phyloP scores from a whole-genome alignment of 2,113 vertebrate species.

The Synodontis membranacea region DNA sequence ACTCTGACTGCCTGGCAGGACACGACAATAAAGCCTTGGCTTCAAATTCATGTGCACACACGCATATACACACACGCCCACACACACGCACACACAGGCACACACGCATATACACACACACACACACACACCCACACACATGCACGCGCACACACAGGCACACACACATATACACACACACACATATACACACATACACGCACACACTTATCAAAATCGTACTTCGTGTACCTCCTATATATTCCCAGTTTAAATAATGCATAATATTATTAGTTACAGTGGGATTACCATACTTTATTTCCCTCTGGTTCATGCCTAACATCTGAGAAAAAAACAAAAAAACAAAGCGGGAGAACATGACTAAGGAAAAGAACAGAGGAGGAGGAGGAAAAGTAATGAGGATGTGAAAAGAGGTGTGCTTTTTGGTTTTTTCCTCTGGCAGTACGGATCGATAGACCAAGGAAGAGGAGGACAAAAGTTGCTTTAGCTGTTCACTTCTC shows the following conservation, averaged over 20 bases:
- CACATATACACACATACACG: neutral
- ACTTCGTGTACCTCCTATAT: neutral
- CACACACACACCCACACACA: neutral
- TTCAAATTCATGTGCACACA: neutral
- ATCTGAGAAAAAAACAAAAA: neutral
- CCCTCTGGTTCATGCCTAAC: constrained; percentile 20
- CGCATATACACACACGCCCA: neutral
- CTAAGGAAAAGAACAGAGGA: neutral
- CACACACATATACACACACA: neutral
- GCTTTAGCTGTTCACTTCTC: constrained; percentile 36
- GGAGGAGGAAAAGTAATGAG: constrained; percentile 10
- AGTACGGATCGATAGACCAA: constrained; percentile 35
- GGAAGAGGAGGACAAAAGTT: constrained; percentile 46
- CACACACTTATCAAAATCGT: neutral
- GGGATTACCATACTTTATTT: constrained; percentile 37
- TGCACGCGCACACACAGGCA: constrained; percentile 5
- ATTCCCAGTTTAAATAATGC: constrained; percentile 32
- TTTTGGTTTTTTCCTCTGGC: constrained; percentile 38
- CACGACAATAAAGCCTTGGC: constrained; percentile 11
- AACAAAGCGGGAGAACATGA: neutral
- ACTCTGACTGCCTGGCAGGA: constrained; percentile 6
- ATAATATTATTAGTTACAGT: constrained; percentile 42
- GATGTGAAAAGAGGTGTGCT: constrained; percentile 41
- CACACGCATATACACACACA: neutral
- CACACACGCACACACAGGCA: constrained; percentile 9